Percentiles rank a stretch among this genome's conserved stretches.
Evolutionary conservation across 2,113 vertebrate species (phyloP).

Genomic region (Cephalophus harveyi): DNA sequence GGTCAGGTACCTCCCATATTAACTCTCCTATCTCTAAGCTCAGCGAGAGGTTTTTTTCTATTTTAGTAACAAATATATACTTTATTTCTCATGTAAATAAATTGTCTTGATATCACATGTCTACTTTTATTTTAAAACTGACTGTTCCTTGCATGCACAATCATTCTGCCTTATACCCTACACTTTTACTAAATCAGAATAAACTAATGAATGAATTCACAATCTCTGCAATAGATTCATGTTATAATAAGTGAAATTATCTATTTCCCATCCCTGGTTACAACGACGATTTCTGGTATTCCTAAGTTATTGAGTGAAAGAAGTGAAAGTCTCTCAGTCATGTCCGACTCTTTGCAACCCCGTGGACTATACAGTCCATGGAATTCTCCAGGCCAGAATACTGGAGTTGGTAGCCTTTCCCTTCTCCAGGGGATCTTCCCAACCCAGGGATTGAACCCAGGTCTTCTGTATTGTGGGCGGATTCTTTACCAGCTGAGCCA

Average conservation of each 20-base stretch:
- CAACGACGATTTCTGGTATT: neutral
- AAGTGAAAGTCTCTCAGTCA: neutral
- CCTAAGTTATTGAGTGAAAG: neutral
- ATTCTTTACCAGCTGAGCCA: neutral
- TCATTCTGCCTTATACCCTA: neutral
- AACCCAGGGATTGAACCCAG: neutral
- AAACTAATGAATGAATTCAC: conserved; percentile 11
- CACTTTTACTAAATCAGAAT: neutral
- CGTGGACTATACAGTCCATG: neutral
- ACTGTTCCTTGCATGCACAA: neutral
- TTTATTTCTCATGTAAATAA: conserved; percentile 13
- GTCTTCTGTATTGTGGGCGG: neutral
- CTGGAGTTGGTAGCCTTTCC: neutral
- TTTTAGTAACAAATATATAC: neutral
- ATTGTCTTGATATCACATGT: neutral
- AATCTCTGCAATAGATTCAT: neutral
- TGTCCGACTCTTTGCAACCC: neutral
- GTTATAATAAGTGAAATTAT: neutral
- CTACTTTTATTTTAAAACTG: neutral
- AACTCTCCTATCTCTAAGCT: conserved; percentile 24
- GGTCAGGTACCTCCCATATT: conserved; percentile 16
- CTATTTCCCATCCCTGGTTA: neutral
- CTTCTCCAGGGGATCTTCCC: neutral
- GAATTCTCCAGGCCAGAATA: neutral
- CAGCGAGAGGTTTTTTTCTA: neutral